Evolutionary conservation across 2,797 vertebrate species (phyloP).

Genomic region (Natrix natrix): DNA sequence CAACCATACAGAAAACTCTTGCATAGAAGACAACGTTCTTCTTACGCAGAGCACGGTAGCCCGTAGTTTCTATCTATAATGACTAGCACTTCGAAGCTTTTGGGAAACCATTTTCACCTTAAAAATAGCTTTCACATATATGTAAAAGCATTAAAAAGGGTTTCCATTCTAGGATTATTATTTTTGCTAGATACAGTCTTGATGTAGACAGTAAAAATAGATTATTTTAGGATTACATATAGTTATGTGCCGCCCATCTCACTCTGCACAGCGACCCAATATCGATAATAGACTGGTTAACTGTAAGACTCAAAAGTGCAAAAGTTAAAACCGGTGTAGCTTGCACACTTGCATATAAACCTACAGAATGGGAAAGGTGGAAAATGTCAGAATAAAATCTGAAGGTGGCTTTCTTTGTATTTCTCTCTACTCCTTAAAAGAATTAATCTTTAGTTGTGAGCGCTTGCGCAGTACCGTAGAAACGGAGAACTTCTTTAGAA

Average conservation of each 20-base stretch:
- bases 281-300: neutral
- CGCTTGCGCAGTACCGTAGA: neutral
- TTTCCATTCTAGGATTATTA: neutral
- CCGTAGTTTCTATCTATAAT: neutral
- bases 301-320: neutral
- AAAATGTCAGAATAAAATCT: neutral
- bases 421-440: neutral
- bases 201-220: neutral
- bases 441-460: no score
- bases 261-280: neutral
- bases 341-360: neutral
- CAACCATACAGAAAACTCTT: neutral
- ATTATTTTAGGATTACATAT: neutral
- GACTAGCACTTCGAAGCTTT: neutral
- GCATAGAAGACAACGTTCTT: neutral
- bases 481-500: neutral
- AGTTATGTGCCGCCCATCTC: neutral
- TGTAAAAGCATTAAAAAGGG: neutral
- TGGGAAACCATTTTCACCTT: neutral
- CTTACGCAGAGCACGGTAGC: neutral
- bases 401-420: no score
- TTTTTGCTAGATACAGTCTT: neutral
- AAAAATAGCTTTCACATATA: neutral
- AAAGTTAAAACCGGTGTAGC: neutral
- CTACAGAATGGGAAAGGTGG: neutral